Percentiles rank a stretch among this genome's conserved stretches.
phyloP scores from a whole-genome alignment of 2,797 vertebrate genomes.

The Syngnathus rostellatus region DNA sequence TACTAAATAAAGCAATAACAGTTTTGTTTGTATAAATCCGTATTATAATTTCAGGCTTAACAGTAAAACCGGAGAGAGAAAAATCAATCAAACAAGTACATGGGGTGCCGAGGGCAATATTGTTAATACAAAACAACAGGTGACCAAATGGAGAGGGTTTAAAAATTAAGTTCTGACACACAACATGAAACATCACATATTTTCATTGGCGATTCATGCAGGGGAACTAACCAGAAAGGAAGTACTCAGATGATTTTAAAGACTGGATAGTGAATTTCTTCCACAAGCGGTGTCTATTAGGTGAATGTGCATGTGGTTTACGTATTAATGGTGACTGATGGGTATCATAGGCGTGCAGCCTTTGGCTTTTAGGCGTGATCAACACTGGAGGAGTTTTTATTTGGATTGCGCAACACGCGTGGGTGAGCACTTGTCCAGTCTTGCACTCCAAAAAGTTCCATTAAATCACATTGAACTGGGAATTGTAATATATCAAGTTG shows the following conservation, averaged over 20 bases:
- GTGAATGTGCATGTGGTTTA: conserved; percentile 5
- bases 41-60: neutral
- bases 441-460: conserved; percentile 25
- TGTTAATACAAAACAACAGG: neutral
- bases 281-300: conserved; percentile 14
- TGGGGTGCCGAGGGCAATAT: neutral
- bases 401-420: conserved; percentile 43
- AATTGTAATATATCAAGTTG: neutral
- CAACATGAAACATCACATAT: neutral
- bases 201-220: neutral
- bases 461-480: conserved; percentile 8
- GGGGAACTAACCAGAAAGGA: neutral
- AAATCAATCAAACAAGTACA: neutral
- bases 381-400: conserved; percentile 19
- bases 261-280: neutral
- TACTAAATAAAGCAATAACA: neutral
- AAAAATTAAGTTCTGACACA: neutral
- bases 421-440: conserved; percentile 42
- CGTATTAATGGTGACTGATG: conserved; percentile 24
- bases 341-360: conserved; percentile 28
- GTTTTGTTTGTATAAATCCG: neutral
- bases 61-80: neutral
- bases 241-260: neutral
- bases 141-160: neutral
- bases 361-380: conserved; percentile 10